phyloP scores from a whole-genome alignment of 2,797 vertebrate species.

The Pitangus sulphuratus region DNA sequence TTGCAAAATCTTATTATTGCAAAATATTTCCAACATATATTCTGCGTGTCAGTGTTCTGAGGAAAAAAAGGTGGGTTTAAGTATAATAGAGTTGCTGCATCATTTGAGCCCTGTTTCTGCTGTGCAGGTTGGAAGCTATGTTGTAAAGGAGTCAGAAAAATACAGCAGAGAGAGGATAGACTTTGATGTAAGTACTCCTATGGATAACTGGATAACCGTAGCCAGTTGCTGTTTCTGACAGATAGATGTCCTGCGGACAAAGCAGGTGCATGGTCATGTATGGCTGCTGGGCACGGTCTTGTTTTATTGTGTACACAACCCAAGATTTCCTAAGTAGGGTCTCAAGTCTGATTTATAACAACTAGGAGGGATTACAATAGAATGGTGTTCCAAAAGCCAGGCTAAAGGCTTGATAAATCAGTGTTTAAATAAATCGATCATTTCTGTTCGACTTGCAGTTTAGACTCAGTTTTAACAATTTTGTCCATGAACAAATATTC shows the following conservation, averaged over 20 bases:
- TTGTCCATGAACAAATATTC: neutral
- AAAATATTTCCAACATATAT: neutral
- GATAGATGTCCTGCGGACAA: neutral
- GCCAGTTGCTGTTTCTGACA: neutral
- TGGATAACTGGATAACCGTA: neutral
- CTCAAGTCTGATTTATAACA: neutral
- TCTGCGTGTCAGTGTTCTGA: neutral
- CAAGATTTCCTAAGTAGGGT: neutral
- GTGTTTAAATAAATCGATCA: neutral
- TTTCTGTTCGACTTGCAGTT: neutral
- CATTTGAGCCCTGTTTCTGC: neutral
- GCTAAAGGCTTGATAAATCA: neutral
- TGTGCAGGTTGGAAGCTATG: neutral
- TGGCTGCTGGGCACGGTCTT: neutral
- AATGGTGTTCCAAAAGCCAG: neutral
- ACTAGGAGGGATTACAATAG: neutral
- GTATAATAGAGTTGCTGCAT: neutral
- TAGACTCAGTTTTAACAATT: neutral
- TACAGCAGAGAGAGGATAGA: neutral
- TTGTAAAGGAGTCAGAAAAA: neutral
- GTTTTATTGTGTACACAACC: neutral
- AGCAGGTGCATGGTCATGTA: neutral
- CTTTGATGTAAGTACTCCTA: neutral
- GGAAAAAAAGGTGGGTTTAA: neutral
- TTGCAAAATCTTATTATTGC: neutral